phyloP scores from a whole-genome alignment of 2,797 vertebrate species.

The Falco rusticolus region DNA sequence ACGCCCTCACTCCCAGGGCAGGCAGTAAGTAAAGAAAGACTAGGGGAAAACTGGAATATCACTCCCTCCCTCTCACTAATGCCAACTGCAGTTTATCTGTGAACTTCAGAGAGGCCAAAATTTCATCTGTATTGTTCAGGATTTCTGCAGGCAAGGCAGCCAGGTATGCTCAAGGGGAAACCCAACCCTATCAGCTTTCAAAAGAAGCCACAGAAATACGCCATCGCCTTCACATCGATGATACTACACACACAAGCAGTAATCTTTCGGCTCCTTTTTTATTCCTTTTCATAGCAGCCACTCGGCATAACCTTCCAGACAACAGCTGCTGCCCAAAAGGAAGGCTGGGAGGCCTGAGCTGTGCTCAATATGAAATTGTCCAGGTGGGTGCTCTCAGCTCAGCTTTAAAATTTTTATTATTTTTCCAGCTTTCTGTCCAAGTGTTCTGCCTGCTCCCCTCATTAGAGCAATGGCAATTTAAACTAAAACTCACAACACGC shows the following conservation, averaged over 20 bases:
- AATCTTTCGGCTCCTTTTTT: neutral
- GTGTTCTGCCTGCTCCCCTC: neutral
- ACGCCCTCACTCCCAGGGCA: neutral
- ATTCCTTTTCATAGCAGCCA: neutral
- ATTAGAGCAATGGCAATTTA: neutral
- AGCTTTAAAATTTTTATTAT: constrained; percentile 4
- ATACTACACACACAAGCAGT: neutral
- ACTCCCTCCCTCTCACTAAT: neutral
- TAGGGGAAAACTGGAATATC: neutral
- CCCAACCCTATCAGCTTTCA: neutral
- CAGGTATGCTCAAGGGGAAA: neutral
- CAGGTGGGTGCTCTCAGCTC: constrained; percentile 17
- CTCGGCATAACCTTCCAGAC: neutral
- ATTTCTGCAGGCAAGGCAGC: neutral
- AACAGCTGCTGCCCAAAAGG: neutral
- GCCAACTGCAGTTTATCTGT: neutral
- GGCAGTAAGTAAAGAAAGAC: neutral
- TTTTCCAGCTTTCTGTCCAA: constrained; percentile 28
- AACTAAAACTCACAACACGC: neutral
- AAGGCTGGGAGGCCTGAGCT: neutral
- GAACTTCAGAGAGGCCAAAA: neutral
- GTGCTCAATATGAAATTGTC: neutral
- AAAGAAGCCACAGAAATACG: neutral
- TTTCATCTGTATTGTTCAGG: neutral
- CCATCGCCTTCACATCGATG: neutral